A percentile compares a stretch with the other conserved stretches of the same genome.
These are phyloP conservation scores for Ditula angustiorana DNA, from an alignment of 2,888 invertebrate species.

Conservation along the genomic window DNA sequence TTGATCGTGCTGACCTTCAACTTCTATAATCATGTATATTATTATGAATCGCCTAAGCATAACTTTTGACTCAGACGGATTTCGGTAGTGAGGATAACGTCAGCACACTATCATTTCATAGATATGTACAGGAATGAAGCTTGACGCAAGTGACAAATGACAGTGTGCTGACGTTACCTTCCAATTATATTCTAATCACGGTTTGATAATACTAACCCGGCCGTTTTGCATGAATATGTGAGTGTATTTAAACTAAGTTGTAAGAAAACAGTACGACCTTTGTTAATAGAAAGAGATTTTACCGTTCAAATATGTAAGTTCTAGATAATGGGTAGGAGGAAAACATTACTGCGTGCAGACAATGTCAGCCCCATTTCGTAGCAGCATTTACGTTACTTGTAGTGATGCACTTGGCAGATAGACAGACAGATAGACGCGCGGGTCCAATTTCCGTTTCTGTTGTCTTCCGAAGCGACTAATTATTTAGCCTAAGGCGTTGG, in stretches of 20 bases:
- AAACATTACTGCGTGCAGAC: not conserved
- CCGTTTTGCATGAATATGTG: too few species aligned
- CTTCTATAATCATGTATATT: not conserved
- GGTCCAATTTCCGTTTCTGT: constrained; percentile 34
- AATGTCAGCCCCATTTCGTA: constrained; percentile 1
- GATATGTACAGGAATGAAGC: too few species aligned
- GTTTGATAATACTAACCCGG: too few species aligned
- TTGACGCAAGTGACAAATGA: too few species aligned
- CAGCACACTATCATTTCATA: too few species aligned
- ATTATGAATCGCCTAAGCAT: not conserved
- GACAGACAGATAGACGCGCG: constrained; percentile 19
- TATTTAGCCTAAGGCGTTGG: constrained; percentile 29
- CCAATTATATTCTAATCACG: too few species aligned
- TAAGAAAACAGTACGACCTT: not conserved
- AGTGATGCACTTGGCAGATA: constrained; percentile 35
- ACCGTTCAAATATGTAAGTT: not conserved
- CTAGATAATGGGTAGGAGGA: not conserved
- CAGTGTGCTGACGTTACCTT: too few species aligned
- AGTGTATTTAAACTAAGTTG: too few species aligned
- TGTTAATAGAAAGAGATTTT: not conserved
- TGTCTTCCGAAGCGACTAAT: constrained; percentile 38
- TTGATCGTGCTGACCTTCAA: constrained; percentile 21
- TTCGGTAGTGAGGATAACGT: too few species aligned
- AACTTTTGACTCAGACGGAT: not conserved
- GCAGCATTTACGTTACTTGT: constrained; percentile 16